phyloP scores from a whole-genome alignment of 2,888 invertebrate species.

The Lasioglossum villosulum region DNA sequence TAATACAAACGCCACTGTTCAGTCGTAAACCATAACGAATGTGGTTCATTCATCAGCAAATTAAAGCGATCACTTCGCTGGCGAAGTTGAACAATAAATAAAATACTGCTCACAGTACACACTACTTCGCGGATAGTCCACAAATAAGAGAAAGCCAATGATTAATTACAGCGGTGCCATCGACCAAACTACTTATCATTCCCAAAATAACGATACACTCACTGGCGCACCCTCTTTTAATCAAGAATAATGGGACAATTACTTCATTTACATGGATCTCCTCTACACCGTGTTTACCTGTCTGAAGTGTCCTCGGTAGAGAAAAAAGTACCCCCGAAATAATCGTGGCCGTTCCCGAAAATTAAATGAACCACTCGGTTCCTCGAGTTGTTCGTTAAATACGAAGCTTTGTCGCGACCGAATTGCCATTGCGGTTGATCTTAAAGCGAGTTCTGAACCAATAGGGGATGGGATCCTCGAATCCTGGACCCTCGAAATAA shows the following conservation, averaged over 20 bases:
- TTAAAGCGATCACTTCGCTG: background rate
- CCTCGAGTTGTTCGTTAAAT: conserved; percentile 5
- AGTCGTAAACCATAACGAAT: background rate
- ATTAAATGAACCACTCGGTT: background rate
- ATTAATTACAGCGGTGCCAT: background rate
- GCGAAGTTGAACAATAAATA: background rate
- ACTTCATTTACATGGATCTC: background rate
- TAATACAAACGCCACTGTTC: too few species aligned
- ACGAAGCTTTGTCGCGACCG: background rate
- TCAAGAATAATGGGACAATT: conserved; percentile 7
- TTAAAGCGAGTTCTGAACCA: conserved; percentile 4
- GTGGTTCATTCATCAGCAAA: background rate
- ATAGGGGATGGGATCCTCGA: background rate
- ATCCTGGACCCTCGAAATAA: conserved; percentile 1
- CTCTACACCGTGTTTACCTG: background rate
- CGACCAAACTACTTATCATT: background rate
- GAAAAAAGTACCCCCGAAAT: background rate
- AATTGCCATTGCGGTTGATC: background rate
- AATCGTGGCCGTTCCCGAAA: conserved; percentile 4
- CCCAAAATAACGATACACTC: background rate
- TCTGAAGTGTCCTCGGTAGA: background rate
- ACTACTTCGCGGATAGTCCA: background rate
- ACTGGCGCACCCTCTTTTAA: background rate
- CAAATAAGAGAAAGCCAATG: background rate
- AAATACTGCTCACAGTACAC: background rate